A percentile compares a stretch with the other conserved stretches of the same genome.
Conservation (phyloP, 2,113 vertebrate genomes). For the Petroica traversi region DNA sequence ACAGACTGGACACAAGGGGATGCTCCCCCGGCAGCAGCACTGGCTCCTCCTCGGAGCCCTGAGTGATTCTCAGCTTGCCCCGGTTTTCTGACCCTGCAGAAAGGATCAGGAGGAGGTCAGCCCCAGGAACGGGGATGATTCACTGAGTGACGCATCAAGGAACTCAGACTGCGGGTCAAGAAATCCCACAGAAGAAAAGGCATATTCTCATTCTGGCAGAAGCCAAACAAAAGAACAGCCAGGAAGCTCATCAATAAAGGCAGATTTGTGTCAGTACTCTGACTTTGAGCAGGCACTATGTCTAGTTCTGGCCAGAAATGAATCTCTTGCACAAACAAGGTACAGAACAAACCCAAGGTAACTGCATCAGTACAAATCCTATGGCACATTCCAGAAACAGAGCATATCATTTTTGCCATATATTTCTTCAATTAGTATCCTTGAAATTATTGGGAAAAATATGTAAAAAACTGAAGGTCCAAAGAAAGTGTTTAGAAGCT, state of each 20-base stretch:
- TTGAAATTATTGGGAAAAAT: not conserved
- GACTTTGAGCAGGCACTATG: not conserved
- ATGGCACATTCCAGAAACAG: not conserved
- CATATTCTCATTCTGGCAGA: not conserved
- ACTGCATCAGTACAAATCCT: not conserved
- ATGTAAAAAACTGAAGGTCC: not conserved
- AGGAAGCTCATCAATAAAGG: not conserved
- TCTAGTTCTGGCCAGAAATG: not conserved
- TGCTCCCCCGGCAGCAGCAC: no score
- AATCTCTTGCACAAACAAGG: not conserved
- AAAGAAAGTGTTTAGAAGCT: not conserved
- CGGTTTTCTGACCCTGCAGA: not conserved
- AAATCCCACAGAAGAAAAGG: not conserved
- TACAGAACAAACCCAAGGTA: not conserved
- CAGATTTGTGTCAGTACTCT: not conserved
- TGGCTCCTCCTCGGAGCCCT: not conserved
- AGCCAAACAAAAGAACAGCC: not conserved
- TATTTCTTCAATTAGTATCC: not conserved
- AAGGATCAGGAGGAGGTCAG: not conserved
- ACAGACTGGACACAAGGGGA: no score
- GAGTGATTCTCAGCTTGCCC: not conserved
- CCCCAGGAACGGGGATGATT: not conserved
- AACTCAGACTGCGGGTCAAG: not conserved
- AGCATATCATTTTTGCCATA: not conserved
- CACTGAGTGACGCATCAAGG: not conserved